Evolutionary conservation across 2,888 invertebrate genomes (phyloP), one percentile per base, ranked within the genome.

Genomic region (Cetonia aurata): DNA sequence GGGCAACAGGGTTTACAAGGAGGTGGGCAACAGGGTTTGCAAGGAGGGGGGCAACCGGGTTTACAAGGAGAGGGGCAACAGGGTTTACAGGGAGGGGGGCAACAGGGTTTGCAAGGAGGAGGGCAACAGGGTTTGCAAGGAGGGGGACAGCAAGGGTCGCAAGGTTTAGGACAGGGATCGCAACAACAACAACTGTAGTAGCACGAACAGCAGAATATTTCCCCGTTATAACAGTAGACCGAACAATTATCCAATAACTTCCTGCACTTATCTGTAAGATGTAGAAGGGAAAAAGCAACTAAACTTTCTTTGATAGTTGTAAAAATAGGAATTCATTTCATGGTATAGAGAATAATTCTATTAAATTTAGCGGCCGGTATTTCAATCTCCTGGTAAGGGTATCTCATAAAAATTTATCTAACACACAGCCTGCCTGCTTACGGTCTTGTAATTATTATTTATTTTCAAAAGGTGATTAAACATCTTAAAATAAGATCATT

Each of bases 171-270:
- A 37, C 69, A 69, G 19, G 69, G 69, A 10, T 69, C 33, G 13
- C 42, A 25, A 15, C 70, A 70, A 37, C 57, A 67, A 52, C 72
- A 70, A 15, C 56, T 60, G 46, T 70, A 55, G 72, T 78, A 81
- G 75, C 83, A 84, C 70, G 79, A 80, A 71, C 77, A 78, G 74
- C 84, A 84, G 73, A 77, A 84, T 55, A 83, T 72, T 75, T 84
- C 84, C 9, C 80, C 81, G 71, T 75, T 62, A 72, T 77, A 77
- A 4, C 80, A 79, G 55, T 79, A 77, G 37, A 82, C 79, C 6
- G 79, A 80, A 68, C 79, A 81, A 48, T 78, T 78, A 71, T 81
- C 80, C 56, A 83, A 74, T 50, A 83, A 76, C 69, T 82, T 82
- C 48, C 82, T 76, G 71, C 84, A 84, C 70, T 81, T 83, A 73